Conservation (phyloP, 2,113 vertebrate species). For the Aramus guarauna region DNA sequence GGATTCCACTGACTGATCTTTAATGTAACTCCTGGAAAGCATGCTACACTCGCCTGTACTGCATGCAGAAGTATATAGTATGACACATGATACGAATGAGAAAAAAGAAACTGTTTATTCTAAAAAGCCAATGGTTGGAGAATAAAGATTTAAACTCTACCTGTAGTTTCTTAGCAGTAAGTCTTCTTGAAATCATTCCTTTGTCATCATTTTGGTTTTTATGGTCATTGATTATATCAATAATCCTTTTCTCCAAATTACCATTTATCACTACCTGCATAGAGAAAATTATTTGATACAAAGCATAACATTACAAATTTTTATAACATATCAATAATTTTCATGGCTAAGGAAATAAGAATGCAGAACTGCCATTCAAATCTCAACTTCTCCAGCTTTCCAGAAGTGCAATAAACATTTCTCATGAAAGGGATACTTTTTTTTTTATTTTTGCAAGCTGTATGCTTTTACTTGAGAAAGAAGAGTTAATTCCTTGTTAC, state of each 20-base stretch:
- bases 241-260: conserved; percentile 90
- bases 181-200: conserved; percentile 88
- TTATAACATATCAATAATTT: background rate
- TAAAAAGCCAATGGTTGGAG: background rate
- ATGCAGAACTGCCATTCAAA: background rate
- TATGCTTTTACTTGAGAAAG: fast-evolving
- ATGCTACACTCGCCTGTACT: background rate
- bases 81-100: background rate
- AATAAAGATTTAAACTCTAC: conserved; percentile 63
- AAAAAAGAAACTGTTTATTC: background rate
- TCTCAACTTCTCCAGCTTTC: background rate
- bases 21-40: background rate
- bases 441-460: background rate
- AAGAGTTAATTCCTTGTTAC: background rate
- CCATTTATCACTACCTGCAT: conserved; percentile 88
- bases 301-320: background rate
- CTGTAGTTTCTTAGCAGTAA: conserved; percentile 93
- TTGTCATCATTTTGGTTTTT: conserved; percentile 84
- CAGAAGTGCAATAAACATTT: fast-evolving
- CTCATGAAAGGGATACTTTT: fast-evolving
- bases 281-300: background rate
- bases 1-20: background rate
- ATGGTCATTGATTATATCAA: conserved; percentile 91
- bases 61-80: background rate
- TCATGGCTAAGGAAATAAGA: background rate